A percentile compares a stretch with the other conserved stretches of the same genome.
phyloP scores from a whole-genome alignment of 2,888 invertebrate species.

The Thera obeliscata region DNA sequence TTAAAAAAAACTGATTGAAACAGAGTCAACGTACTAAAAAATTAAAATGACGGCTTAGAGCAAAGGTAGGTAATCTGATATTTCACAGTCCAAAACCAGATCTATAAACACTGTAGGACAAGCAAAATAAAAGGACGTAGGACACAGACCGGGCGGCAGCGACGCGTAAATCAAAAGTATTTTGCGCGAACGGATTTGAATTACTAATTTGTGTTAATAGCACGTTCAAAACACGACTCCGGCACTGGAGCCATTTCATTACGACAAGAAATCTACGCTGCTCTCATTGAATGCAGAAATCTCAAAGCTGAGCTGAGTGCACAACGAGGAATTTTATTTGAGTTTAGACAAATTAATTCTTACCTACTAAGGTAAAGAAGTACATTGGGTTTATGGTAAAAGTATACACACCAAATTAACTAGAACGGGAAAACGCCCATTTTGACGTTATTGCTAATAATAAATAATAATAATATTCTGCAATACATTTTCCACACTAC shows the following conservation, averaged over 20 bases:
- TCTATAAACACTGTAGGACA: not conserved
- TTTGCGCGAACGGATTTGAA: slow-evolving; percentile 61
- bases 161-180: slow-evolving; percentile 63
- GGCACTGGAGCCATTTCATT: slow-evolving; percentile 50
- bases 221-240: slow-evolving; percentile 46
- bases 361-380: too few relatives aligned
- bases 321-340: slow-evolving; percentile 32
- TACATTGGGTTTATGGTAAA: too few relatives aligned
- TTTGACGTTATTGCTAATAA: too few relatives aligned
- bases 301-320: slow-evolving; percentile 38
- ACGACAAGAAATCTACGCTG: slow-evolving; percentile 49
- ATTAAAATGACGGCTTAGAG: too few relatives aligned
- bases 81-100: not conserved
- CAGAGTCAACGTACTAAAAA: too few relatives aligned
- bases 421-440: too few relatives aligned
- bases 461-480: too few relatives aligned
- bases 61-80: too few relatives aligned
- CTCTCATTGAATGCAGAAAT: slow-evolving; percentile 51
- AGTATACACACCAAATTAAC: too few relatives aligned
- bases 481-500: too few relatives aligned
- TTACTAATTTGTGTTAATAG: slow-evolving; percentile 61
- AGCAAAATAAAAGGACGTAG: slow-evolving; percentile 25
- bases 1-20: too few relatives aligned
- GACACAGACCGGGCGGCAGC: slow-evolving; percentile 31
- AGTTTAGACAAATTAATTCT: not conserved